Evolutionary conservation across 2,888 invertebrate species (phyloP).

Genomic region (Chaitophorus viminalis): DNA sequence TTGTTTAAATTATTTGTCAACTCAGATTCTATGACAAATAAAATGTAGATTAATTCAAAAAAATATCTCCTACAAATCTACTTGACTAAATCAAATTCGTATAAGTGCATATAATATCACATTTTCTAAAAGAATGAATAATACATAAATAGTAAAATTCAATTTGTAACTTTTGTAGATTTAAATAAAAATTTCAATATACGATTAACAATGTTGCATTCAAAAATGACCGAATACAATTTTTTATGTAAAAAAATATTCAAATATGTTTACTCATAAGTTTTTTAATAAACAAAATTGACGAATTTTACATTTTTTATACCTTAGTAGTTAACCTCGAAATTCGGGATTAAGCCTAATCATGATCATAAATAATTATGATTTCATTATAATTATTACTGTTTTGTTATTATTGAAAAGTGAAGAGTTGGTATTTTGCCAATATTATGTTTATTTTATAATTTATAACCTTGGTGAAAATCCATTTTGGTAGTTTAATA

Average conservation of each 20-base stretch:
- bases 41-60: not conserved
- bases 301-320: conserved; percentile 3
- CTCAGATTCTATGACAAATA: too few relatives aligned
- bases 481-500: not conserved
- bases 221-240: not conserved
- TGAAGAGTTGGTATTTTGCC: conserved; percentile 30
- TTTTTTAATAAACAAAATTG: conserved; percentile 6
- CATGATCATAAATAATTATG: not conserved
- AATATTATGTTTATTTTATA: conserved; percentile 26
- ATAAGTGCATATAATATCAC: not conserved
- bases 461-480: conserved; percentile 19
- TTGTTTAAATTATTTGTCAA: not conserved
- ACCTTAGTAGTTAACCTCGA: conserved; percentile 53
- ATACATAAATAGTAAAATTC: not conserved
- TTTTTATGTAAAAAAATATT: not conserved
- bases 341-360: conserved; percentile 48
- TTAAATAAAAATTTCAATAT: not conserved
- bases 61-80: not conserved
- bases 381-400: not conserved
- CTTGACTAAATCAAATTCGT: not conserved
- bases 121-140: not conserved
- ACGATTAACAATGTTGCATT: not conserved
- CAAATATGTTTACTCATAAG: not conserved
- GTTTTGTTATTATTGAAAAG: conserved; percentile 1
- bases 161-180: not conserved